Conservation (phyloP, 2,888 invertebrate genomes). For the Lycaena phlaeas region DNA sequence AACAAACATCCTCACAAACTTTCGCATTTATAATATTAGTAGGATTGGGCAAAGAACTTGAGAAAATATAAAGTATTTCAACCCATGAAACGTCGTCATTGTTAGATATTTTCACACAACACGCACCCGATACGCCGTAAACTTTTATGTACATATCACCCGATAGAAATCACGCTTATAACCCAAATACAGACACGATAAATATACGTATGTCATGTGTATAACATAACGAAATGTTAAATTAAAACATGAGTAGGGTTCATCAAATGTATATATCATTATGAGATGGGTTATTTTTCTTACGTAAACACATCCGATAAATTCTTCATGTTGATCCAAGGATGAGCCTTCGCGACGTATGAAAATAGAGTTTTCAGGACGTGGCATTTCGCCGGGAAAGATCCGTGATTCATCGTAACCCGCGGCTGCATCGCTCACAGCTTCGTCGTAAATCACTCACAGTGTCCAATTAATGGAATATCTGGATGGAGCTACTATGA, state of each 20-base stretch:
- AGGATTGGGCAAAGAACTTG: too few relatives aligned
- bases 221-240: not conserved
- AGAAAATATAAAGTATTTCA: too few relatives aligned
- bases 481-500: conserved; percentile 9
- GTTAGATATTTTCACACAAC: conserved; percentile 4
- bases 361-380: conserved; percentile 46
- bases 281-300: conserved; percentile 19
- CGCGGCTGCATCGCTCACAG: conserved; percentile 35
- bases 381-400: conserved; percentile 26
- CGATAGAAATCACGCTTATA: conserved; percentile 1
- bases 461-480: conserved; percentile 31
- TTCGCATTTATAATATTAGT: too few relatives aligned
- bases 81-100: conserved; percentile 1
- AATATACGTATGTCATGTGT: not conserved
- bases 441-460: conserved; percentile 31
- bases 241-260: not conserved
- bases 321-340: conserved; percentile 55
- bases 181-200: too few relatives aligned
- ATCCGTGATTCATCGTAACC: conserved; percentile 38
- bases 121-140: conserved; percentile 1
- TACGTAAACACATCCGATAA: conserved; percentile 52
- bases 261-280: conserved; percentile 1
- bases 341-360: conserved; percentile 51
- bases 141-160: conserved; percentile 1
- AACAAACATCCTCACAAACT: too few relatives aligned